Base-by-base conservation (phyloP, 2,888 invertebrate genomes). In the Cheilosia scutellata region DNA sequence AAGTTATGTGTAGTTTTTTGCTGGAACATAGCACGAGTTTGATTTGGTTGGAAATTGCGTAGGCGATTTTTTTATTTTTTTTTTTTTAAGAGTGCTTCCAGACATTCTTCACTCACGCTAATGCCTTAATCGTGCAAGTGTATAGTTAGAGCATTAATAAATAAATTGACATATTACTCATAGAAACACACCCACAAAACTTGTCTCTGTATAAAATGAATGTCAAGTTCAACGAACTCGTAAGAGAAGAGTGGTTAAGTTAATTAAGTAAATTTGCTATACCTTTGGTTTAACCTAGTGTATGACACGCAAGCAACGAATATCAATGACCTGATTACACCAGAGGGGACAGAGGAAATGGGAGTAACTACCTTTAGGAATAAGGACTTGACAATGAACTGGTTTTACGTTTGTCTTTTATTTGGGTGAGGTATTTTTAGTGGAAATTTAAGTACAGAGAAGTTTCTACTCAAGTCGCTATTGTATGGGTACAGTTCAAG, bases 171-270 rank as follows among this genome's bases (percentile, higher is more conserved):
- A 68, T 11, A 57, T 5, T 11, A 4, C 20, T 7, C 31, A 25
- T 13, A 53, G 51, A 66, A 44, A 9, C 60, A 60, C 68, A 31
- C 76, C 66, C 27, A 40, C 33, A 16, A 16, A 49, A 49, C 16
- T 25, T 57, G 27, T 29, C 13, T 20, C 42, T 63, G 25, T 20
- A 20, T 20, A 20, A 20, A 20, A 25, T 31, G 20, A 31, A 42
- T 58, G 40, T 40, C 49, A 62, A 42, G 62, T 76, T 76, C 76
- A 76, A 31, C 68, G 76, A 76, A 76, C 76, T 44, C 16, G 4
- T 4, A 20, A 2, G 5, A 2, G 9, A 29, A 51, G 49, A 33
- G 31, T 37, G 47, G 25, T 33, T 31, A 13, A 11, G n/a, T 66
- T 66, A 76, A 66, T 76, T 76, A 47, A 42, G 2, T 7, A 40